Base-by-base conservation (phyloP, 2,888 invertebrate genomes). In the Phania funesta region DNA sequence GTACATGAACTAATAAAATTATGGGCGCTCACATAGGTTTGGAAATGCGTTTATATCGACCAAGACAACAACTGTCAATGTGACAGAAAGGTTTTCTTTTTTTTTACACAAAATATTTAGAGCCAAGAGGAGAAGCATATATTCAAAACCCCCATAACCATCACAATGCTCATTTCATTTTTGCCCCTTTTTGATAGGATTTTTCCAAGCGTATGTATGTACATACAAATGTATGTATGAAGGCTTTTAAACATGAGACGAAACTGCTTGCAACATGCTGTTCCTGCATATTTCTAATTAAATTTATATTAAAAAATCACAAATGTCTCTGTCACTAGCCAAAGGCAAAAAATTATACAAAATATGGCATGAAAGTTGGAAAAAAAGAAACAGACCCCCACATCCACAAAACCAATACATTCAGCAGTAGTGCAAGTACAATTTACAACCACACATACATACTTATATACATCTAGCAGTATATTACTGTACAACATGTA, bases 241-340 rank as follows among this genome's bases (percentile, higher is more conserved):
- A 6, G 4, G 29, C 7, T 4, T 29, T 6, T 29, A 7, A 29
- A 6, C 52, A 29, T 13, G 58, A 46, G 35, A 73, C 41, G 68
- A 70, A 78, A 46, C 32, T 58, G 65, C 58, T 82, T 75, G 74
- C 78, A 78, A 83, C 78, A 83, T 67, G 64, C 74, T 71, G 82
- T 67, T 67, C 52, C 70, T 64, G 82, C 80, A 74, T 65, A 77
- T 85, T 86, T 86, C 86, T 87, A 87, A 87, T 87, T 87, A 87
- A 87, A 86, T 87, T 86, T 86, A 84, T 86, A 87, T 86, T 87
- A 87, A 85, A 82, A 82, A 86, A 85, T 85, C 86, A 84, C 86
- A 87, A 86, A 86, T 86, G 86, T 86, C 85, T 85, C 83, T 85
- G 84, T 84, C 84, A 85, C 83, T 84, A 84, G 83, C 85, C 86